A percentile compares a stretch with the other conserved stretches of the same genome.
phyloP scores from a whole-genome alignment of 2,888 invertebrate genomes.

The Nineta flava region DNA sequence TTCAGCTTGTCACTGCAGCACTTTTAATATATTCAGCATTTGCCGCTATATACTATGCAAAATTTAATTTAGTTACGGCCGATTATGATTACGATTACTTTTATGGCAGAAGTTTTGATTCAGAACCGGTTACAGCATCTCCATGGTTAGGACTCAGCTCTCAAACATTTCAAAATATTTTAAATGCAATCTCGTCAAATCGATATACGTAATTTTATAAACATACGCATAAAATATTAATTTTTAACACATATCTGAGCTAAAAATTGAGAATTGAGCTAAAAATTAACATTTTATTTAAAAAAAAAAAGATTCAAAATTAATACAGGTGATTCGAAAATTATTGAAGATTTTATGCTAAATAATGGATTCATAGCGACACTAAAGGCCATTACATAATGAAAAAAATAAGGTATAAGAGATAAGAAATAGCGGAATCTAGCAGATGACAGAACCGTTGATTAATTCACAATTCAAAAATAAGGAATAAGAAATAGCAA shows the following conservation, averaged over 20 bases:
- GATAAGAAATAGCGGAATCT: no score
- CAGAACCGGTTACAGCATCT: slow-evolving; percentile 23
- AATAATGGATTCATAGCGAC: no score
- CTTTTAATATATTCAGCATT: slow-evolving; percentile 70
- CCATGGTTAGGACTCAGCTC: slow-evolving; percentile 39
- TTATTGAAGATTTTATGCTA: no score
- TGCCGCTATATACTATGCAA: slow-evolving; percentile 76
- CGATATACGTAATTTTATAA: slow-evolving; percentile 23
- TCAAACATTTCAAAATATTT: slow-evolving; percentile 47
- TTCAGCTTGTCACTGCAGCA: slow-evolving; percentile 64
- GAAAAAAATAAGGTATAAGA: no score
- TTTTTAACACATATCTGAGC: not conserved
- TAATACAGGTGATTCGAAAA: no score
- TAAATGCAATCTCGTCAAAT: slow-evolving; percentile 37
- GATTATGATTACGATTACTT: slow-evolving; percentile 55
- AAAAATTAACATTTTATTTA: not conserved
- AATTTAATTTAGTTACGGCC: slow-evolving; percentile 67
- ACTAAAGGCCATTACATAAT: no score
- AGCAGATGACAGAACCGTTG: no score
- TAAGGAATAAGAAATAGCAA: no score
- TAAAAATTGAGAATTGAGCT: not conserved
- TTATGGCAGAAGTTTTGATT: slow-evolving; percentile 28
- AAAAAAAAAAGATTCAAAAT: not conserved
- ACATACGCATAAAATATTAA: not conserved
- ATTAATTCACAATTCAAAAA: no score